These are phyloP conservation scores for Ricordea florida DNA, from an alignment of 92 coral and sea anemone genomes.

Conservation along the genomic window DNA sequence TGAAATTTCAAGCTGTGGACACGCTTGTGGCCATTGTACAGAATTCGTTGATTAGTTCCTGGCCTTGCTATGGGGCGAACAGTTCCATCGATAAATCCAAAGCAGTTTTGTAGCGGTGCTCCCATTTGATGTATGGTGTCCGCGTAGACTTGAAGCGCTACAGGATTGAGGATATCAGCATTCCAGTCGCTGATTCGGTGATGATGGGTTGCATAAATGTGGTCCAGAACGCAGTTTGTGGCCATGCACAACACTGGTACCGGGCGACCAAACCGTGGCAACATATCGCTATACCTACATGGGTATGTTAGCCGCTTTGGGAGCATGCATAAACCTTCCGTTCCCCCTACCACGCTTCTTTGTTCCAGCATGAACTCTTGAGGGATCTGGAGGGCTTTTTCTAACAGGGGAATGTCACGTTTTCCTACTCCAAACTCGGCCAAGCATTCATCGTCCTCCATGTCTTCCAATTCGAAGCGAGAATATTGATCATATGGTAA, in stretches of 20 bases:
- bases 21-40: conserved; percentile 41
- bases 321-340: conserved; percentile 63
- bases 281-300: conserved; percentile 51
- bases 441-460: conserved; percentile 65
- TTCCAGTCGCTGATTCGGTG: conserved; percentile 62
- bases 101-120: conserved; percentile 55
- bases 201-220: conserved; percentile 45
- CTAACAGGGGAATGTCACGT: conserved; percentile 46
- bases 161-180: conserved; percentile 41
- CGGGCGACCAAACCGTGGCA: conserved; percentile 50
- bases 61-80: conserved; percentile 24
- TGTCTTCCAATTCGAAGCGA: conserved; percentile 52
- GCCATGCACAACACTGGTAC: conserved; percentile 73
- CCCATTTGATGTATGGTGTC: conserved; percentile 21
- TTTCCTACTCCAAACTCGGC: conserved; percentile 59
- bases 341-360: conserved; percentile 52
- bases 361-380: conserved; percentile 38
- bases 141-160: conserved; percentile 41
- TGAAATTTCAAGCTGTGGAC: too few relatives aligned
- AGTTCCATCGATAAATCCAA: conserved; percentile 37
- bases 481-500: conserved; percentile 58
- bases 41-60: conserved; percentile 10
- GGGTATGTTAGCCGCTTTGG: conserved; percentile 66
- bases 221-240: conserved; percentile 64
- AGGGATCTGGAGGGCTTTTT: conserved; percentile 49